Evolutionary conservation across 2,888 invertebrate genomes (phyloP).

Genomic region (Scaptomyza cyrtandrae): DNA sequence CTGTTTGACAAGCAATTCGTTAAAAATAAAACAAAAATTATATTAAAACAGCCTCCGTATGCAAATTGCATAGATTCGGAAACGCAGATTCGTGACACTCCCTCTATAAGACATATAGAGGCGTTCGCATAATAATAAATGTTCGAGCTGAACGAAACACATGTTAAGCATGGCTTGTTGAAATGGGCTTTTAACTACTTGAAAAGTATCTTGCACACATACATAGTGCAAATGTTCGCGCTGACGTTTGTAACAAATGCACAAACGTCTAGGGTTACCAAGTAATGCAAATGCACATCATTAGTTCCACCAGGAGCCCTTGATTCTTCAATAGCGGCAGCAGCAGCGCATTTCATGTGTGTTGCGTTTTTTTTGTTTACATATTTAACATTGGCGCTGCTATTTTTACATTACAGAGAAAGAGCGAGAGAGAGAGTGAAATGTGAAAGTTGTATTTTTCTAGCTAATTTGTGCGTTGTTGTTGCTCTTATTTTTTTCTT

Average conservation of each 20-base stretch:
- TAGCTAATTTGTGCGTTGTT: constrained; percentile 67
- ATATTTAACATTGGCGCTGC: constrained; percentile 45
- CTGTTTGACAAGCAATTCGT: constrained; percentile 70
- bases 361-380: constrained; percentile 59
- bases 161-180: constrained; percentile 70
- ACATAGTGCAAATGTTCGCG: constrained; percentile 32
- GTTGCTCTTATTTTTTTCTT: constrained; percentile 69
- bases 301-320: constrained; percentile 25
- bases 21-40: constrained; percentile 21
- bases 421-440: not conserved
- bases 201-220: constrained; percentile 21
- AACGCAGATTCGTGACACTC: constrained; percentile 41
- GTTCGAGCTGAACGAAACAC: constrained; percentile 64
- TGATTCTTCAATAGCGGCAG: not conserved
- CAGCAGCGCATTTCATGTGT: constrained; percentile 11
- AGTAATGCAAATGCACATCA: constrained; percentile 52
- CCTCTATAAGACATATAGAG: not conserved
- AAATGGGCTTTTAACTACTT: constrained; percentile 71
- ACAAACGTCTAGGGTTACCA: constrained; percentile 58
- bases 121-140: constrained; percentile 64
- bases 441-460: constrained; percentile 63
- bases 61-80: constrained; percentile 49
- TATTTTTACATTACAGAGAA: constrained; percentile 61
- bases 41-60: constrained; percentile 49
- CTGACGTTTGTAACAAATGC: constrained; percentile 61